phyloP scores from a whole-genome alignment of 2,797 vertebrate species.

The Thripadectes ignobilis region DNA sequence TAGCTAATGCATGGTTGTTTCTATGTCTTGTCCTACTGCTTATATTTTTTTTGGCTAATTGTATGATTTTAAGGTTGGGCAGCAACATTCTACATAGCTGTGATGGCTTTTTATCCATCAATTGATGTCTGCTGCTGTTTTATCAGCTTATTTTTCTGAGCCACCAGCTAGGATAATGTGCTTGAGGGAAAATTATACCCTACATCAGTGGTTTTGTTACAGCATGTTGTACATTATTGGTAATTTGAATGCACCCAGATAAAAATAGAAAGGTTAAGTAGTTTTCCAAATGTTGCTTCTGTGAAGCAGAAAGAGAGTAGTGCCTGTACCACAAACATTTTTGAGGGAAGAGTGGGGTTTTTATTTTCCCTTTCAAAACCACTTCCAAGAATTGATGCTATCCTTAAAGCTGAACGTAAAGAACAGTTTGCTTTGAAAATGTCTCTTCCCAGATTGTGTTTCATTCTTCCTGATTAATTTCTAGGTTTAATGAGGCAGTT shows the following conservation, averaged over 20 bases:
- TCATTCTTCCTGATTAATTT: not conserved
- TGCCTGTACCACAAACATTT: not conserved
- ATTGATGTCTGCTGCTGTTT: slow-evolving; percentile 64
- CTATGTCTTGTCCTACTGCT: not conserved
- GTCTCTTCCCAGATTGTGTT: not conserved
- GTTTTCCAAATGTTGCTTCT: slow-evolving; percentile 60
- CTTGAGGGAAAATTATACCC: slow-evolving; percentile 73
- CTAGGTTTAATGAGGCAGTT: not conserved
- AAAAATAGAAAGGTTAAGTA: slow-evolving; percentile 75
- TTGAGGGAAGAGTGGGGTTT: not conserved
- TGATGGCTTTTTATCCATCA: slow-evolving; percentile 58
- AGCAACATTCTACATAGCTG: slow-evolving; percentile 3
- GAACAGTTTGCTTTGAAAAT: not conserved
- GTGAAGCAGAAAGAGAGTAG: slow-evolving; percentile 42
- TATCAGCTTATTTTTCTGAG: slow-evolving; percentile 69
- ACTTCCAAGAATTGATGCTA: not conserved
- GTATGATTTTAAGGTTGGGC: slow-evolving; percentile 61
- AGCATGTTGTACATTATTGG: slow-evolving; percentile 67
- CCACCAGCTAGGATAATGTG: slow-evolving; percentile 67
- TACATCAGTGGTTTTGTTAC: slow-evolving; percentile 70
- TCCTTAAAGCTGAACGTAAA: not conserved
- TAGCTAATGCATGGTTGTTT: not conserved
- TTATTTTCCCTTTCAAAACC: not conserved
- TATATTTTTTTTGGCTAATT: slow-evolving; percentile 38
- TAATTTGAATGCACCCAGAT: slow-evolving; percentile 63